Conservation (phyloP, 2,113 vertebrate species). For the Albula glossodonta region DNA sequence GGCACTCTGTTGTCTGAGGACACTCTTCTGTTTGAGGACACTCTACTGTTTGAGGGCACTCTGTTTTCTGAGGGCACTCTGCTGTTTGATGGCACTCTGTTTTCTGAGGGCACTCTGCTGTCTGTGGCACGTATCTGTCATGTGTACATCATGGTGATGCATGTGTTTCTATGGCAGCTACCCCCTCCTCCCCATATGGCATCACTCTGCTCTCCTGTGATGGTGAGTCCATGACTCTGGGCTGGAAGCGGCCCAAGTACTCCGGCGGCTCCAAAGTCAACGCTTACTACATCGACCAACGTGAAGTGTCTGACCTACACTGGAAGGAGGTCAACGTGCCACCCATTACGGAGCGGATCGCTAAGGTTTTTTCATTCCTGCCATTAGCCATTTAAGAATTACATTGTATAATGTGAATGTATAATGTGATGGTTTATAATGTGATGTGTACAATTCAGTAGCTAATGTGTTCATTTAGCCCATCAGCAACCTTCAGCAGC, state of each 20-base stretch:
- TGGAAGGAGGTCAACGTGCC: conserved; percentile 88
- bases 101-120: background rate
- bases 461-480: no score
- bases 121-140: background rate
- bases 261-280: conserved; percentile 84
- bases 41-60: no score
- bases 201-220: conserved; percentile 87
- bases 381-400: background rate
- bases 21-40: no score
- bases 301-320: conserved; percentile 71
- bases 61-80: no score
- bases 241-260: conserved; percentile 87
- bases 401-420: no score
- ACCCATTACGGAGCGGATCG: conserved; percentile 66
- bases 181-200: conserved; percentile 84
- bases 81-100: no score
- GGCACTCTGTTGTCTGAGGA: no score
- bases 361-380: conserved; percentile 69
- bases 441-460: no score
- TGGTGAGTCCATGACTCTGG: conserved; percentile 87
- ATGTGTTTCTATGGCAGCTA: conserved; percentile 64
- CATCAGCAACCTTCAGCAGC: no score
- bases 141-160: background rate
- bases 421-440: no score
- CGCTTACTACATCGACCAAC: conserved; percentile 88